Conservation (phyloP, 2,113 vertebrate genomes). For the Apaloderma vittatum region DNA sequence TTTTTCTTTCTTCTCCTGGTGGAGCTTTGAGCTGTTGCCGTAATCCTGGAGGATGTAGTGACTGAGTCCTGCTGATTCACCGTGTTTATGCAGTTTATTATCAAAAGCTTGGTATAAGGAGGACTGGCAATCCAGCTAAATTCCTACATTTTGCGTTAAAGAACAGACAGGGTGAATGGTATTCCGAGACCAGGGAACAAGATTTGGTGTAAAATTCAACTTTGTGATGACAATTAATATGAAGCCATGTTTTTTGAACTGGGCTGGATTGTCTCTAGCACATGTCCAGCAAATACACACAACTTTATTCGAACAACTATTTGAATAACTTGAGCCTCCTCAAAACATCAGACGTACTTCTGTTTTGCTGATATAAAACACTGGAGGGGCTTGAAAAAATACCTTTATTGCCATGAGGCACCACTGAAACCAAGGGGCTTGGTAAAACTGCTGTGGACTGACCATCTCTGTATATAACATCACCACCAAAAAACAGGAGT, state of each 20-base stretch:
- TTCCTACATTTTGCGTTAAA: neutral
- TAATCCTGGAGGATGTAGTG: neutral
- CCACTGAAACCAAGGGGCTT: neutral
- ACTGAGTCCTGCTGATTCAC: neutral
- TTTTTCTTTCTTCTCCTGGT: neutral
- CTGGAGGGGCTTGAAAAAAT: neutral
- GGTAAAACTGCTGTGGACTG: neutral
- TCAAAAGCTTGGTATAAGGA: neutral
- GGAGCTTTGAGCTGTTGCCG: neutral
- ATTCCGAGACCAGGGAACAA: neutral
- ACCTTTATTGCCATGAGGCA: neutral
- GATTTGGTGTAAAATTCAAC: neutral
- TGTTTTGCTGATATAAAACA: neutral
- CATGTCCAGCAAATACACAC: neutral
- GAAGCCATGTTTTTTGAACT: neutral
- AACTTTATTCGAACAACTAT: neutral
- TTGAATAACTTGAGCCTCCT: neutral
- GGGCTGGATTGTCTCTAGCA: neutral
- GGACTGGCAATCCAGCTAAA: neutral
- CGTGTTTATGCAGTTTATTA: neutral
- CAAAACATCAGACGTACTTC: neutral
- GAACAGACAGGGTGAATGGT: neutral
- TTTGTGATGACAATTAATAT: neutral
- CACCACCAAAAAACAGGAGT: accelerated
- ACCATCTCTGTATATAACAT: neutral